A percentile compares a stretch with the other conserved stretches of the same genome.
Evolutionary conservation across 2,888 invertebrate genomes (phyloP).

Genomic region (Pheosia gnoma): DNA sequence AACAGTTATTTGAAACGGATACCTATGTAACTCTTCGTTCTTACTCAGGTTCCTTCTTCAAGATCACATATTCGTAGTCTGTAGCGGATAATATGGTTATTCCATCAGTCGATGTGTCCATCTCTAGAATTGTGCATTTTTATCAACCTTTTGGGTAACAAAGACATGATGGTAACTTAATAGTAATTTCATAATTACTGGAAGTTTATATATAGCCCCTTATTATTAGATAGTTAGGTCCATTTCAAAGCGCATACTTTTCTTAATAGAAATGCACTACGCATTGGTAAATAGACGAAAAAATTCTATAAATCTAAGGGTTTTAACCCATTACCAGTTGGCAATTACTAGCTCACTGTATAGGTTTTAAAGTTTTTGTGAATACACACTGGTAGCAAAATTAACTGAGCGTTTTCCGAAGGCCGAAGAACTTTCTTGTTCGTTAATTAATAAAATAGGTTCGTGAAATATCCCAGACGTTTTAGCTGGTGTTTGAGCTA

Average conservation of each 20-base stretch:
- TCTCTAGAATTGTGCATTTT: neutral
- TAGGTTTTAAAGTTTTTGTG: constrained; percentile 73
- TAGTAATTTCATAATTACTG: constrained; percentile 43
- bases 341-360: constrained; percentile 52
- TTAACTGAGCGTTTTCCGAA: constrained; percentile 57
- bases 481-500: constrained; percentile 32
- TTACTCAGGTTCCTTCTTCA: too few species aligned
- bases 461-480: constrained; percentile 39
- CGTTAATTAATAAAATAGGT: constrained; percentile 68
- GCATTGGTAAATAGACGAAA: too few species aligned
- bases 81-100: too few species aligned
- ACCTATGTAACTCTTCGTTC: too few species aligned
- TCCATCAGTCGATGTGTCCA: too few species aligned
- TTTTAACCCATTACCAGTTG: constrained; percentile 73
- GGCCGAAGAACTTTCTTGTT: constrained; percentile 55
- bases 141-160: neutral
- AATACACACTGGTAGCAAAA: constrained; percentile 69
- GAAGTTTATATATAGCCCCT: constrained; percentile 64
- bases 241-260: too few species aligned
- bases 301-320: too few species aligned
- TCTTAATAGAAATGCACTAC: too few species aligned
- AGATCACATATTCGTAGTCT: too few species aligned
- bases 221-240: too few species aligned
- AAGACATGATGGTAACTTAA: constrained; percentile 11
- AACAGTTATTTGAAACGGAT: neutral